Conservation (phyloP, 2,888 invertebrate species). For the Leptinotarsa peninsularis region DNA sequence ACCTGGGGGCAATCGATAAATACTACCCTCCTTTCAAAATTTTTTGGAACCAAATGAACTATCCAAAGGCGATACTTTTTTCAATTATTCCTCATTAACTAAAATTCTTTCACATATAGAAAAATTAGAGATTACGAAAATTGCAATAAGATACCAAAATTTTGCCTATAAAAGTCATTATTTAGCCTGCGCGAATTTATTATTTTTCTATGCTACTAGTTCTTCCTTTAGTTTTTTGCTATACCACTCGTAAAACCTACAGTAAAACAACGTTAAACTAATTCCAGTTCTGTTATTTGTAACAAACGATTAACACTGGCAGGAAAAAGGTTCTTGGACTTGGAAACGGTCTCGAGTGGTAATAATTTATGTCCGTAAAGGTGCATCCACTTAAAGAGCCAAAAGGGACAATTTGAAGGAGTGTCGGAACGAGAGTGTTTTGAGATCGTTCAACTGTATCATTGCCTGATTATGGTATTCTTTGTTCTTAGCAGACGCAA, state of each 20-base stretch:
- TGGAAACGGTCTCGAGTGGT: neutral
- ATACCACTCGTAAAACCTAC: neutral
- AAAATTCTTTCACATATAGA: no score
- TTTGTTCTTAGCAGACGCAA: constrained; percentile 25
- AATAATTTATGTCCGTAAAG: constrained; percentile 14
- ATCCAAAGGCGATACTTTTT: no score
- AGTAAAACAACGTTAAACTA: neutral
- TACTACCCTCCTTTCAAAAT: no score
- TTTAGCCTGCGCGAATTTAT: no score
- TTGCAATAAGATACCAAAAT: no score
- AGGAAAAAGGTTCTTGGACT: neutral
- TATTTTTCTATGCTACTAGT: no score
- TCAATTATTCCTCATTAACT: no score
- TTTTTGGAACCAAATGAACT: no score
- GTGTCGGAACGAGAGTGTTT: constrained; percentile 14
- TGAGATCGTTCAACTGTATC: constrained; percentile 21
- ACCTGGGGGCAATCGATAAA: no score
- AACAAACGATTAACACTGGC: neutral
- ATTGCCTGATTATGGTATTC: constrained; percentile 4
- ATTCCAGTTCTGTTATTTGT: neutral
- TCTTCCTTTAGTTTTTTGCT: no score
- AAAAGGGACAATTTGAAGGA: constrained; percentile 20
- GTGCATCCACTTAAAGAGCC: constrained; percentile 12
- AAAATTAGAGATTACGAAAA: no score
- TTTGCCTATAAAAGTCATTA: no score